Percentiles rank a stretch among this genome's conserved stretches.
phyloP scores from a whole-genome alignment of 2,797 vertebrate genomes.

The Crenuchus spilurus region DNA sequence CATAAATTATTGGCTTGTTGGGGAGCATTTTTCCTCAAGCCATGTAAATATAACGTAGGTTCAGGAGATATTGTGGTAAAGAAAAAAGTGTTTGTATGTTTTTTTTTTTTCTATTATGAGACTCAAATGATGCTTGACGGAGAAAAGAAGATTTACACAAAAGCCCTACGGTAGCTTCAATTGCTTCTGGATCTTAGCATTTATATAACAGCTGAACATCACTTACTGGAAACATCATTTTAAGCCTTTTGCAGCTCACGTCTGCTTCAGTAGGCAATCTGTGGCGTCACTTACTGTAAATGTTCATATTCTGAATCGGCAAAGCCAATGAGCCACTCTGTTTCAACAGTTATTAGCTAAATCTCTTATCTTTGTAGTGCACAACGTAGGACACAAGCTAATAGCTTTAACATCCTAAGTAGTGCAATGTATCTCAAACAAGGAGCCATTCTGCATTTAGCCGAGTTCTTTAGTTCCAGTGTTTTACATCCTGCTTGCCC shows the following conservation, averaged over 20 bases:
- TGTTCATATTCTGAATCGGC: not conserved
- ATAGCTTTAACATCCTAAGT: slow-evolving; percentile 19
- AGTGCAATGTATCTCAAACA: slow-evolving; percentile 32
- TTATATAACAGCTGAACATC: not conserved
- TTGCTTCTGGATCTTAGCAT: not conserved
- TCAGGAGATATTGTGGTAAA: not conserved
- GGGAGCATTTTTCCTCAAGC: slow-evolving; percentile 11
- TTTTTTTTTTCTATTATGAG: not conserved
- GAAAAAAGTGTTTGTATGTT: not conserved
- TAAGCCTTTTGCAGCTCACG: not conserved
- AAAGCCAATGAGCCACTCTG: slow-evolving; percentile 32
- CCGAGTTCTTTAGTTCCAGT: not conserved
- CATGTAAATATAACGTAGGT: slow-evolving; percentile 26
- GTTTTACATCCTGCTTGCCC: not conserved
- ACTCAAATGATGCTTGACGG: slow-evolving; percentile 10
- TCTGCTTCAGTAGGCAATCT: not conserved
- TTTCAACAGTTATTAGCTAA: slow-evolving; percentile 23
- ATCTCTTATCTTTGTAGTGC: slow-evolving; percentile 22
- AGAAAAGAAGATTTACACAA: not conserved
- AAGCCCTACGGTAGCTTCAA: not conserved
- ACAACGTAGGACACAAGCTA: slow-evolving; percentile 26
- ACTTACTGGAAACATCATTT: not conserved
- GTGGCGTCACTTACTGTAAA: slow-evolving; percentile 27
- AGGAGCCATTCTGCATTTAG: slow-evolving; percentile 22
- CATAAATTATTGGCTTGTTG: slow-evolving; percentile 23